Conservation (phyloP, 2,888 invertebrate species). For the Pantelozetes paolii region DNA sequence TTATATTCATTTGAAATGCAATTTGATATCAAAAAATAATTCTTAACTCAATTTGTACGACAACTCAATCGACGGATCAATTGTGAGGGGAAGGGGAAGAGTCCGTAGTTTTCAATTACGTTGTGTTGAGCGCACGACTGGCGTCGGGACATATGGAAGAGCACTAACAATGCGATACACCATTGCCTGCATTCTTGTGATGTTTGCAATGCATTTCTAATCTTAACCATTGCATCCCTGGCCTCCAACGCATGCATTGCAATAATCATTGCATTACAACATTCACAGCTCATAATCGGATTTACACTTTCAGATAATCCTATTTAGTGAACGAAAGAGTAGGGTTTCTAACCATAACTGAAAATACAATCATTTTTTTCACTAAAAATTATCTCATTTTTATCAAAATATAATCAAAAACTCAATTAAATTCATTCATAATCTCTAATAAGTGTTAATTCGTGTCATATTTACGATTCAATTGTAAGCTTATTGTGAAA, state of each 20-base stretch:
- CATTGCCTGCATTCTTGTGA: not conserved
- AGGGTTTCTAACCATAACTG: not conserved
- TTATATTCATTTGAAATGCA: not conserved
- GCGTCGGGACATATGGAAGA: constrained; percentile 4
- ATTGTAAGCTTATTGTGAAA: too few relatives aligned
- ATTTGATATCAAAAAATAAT: constrained; percentile 30
- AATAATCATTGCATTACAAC: not conserved
- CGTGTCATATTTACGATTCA: too few relatives aligned
- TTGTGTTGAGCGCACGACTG: constrained; percentile 12
- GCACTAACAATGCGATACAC: constrained; percentile 9
- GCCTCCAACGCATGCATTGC: not conserved
- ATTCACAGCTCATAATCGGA: constrained; percentile 29
- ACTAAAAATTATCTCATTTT: not conserved
- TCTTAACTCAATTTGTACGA: constrained; percentile 17
- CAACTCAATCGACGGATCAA: constrained; percentile 17
- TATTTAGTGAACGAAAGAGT: constrained; percentile 16
- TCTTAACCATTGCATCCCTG: not conserved
- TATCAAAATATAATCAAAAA: not conserved
- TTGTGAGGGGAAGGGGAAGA: not conserved
- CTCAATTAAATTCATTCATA: too few relatives aligned
- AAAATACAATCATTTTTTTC: constrained; percentile 17
- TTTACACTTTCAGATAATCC: constrained; percentile 23
- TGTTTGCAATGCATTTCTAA: not conserved
- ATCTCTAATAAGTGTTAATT: too few relatives aligned
- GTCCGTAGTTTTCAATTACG: constrained; percentile 16